Percentiles rank a stretch among this genome's conserved stretches.
phyloP scores from a whole-genome alignment of 37 sponge, comb jelly and placozoan genomes.

The Cladorhizidae sp. region DNA sequence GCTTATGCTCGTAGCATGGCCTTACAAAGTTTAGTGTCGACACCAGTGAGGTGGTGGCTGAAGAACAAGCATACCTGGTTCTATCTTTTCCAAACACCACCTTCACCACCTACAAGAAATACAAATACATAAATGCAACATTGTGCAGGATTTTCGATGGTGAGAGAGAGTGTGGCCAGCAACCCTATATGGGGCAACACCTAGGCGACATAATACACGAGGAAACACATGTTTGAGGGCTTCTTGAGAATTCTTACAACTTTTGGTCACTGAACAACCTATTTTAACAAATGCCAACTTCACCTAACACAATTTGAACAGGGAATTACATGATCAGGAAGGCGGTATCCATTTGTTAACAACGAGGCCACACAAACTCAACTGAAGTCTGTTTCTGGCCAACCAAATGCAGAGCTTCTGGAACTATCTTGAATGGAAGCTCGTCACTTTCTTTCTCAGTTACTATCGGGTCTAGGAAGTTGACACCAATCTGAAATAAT shows the following conservation, averaged over 20 bases:
- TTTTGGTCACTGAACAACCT: too few relatives aligned
- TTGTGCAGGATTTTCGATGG: not conserved
- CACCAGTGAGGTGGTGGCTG: constrained; percentile 45
- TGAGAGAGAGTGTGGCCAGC: not conserved
- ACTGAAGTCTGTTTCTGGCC: constrained; percentile 21
- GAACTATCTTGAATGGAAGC: constrained; percentile 16
- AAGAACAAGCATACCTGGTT: constrained; percentile 13
- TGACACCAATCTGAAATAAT: not conserved
- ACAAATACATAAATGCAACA: not conserved
- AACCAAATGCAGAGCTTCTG: constrained; percentile 45
- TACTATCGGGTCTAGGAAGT: not conserved
- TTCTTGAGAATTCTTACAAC: too few relatives aligned
- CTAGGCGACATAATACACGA: too few relatives aligned
- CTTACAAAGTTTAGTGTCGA: constrained; percentile 33
- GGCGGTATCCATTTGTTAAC: too few relatives aligned
- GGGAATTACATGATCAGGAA: too few relatives aligned
- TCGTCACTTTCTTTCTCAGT: not conserved
- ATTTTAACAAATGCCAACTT: too few relatives aligned
- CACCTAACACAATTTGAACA: too few relatives aligned
- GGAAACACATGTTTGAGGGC: too few relatives aligned
- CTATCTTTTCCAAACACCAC: not conserved
- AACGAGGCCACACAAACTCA: constrained; percentile 23
- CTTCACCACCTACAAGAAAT: constrained; percentile 5
- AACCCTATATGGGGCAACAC: not conserved
- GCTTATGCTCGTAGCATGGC: constrained; percentile 2